Conservation (phyloP, 2,797 vertebrate species). For the Tangara arthus region DNA sequence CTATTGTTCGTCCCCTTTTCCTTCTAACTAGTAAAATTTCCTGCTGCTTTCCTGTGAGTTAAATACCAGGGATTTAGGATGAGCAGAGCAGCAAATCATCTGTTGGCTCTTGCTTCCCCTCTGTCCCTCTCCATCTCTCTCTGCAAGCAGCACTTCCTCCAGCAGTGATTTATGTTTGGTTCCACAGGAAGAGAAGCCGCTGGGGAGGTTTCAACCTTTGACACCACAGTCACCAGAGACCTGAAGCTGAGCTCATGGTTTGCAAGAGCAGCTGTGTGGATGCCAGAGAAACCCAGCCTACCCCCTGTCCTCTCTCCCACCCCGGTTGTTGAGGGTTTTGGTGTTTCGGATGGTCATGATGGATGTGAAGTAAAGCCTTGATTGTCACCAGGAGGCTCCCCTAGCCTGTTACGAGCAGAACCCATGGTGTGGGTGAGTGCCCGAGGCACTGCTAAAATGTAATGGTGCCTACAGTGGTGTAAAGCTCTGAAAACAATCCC, state of each 20-base stretch:
- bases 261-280: neutral
- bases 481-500: neutral
- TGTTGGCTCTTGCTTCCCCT: constrained; percentile 29
- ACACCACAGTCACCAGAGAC: neutral
- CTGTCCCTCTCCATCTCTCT: neutral
- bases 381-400: neutral
- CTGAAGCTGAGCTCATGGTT: neutral
- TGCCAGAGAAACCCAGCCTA: neutral
- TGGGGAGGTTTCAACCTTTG: constrained; percentile 7
- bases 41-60: constrained; percentile 49
- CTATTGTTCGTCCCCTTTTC: neutral
- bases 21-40: constrained; percentile 14
- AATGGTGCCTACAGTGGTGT: neutral
- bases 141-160: constrained; percentile 25
- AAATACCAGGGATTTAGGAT: constrained; percentile 56
- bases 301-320: neutral
- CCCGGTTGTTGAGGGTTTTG: neutral
- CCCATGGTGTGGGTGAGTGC: accelerated
- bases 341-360: neutral
- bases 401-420: neutral
- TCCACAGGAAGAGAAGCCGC: neutral
- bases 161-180: constrained; percentile 34
- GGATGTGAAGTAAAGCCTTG: neutral
- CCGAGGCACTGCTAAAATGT: neutral
- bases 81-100: constrained; percentile 63